A percentile compares a stretch with the other conserved stretches of the same genome.
Conservation (phyloP, 92 coral and sea anemone genomes). For the Meandrina meandrites region DNA sequence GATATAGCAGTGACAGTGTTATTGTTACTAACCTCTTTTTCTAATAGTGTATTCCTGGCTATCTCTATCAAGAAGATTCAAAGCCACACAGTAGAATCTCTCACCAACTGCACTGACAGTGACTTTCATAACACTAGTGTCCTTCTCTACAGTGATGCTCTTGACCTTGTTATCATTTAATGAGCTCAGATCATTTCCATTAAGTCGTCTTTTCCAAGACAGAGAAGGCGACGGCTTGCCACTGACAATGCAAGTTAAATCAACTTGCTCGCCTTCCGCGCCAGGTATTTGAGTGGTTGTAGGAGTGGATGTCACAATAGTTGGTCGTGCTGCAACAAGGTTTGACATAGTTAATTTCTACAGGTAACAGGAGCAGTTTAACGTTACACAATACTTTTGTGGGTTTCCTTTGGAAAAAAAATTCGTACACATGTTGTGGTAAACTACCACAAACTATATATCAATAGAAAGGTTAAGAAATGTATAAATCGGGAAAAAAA, state of each 20-base stretch:
- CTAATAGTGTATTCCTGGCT: conserved; percentile 73
- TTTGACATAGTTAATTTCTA: not conserved
- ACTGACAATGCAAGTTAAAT: conserved; percentile 45
- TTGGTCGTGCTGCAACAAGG: conserved; percentile 62
- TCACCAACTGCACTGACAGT: conserved; percentile 16
- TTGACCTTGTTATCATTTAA: conserved; percentile 18
- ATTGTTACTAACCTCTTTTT: conserved; percentile 56
- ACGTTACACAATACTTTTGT: too few relatives aligned
- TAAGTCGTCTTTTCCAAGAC: conserved; percentile 53
- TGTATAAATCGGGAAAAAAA: too few relatives aligned
- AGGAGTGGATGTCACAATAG: conserved; percentile 65
- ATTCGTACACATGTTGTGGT: too few relatives aligned
- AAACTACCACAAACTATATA: too few relatives aligned
- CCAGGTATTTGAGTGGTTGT: conserved; percentile 69
- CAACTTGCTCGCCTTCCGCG: conserved; percentile 7
- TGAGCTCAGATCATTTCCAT: not conserved
- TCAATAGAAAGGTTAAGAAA: too few relatives aligned
- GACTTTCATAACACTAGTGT: conserved; percentile 25
- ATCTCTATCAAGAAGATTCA: conserved; percentile 70
- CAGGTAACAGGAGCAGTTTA: too few relatives aligned
- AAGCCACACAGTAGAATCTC: too few relatives aligned
- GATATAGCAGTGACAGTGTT: not conserved
- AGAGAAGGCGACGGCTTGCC: conserved; percentile 44
- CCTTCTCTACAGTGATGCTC: conserved; percentile 1
- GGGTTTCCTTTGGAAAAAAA: too few relatives aligned